phyloP scores from a whole-genome alignment of 2,113 vertebrate genomes.

The Hydrolagus affinis region DNA sequence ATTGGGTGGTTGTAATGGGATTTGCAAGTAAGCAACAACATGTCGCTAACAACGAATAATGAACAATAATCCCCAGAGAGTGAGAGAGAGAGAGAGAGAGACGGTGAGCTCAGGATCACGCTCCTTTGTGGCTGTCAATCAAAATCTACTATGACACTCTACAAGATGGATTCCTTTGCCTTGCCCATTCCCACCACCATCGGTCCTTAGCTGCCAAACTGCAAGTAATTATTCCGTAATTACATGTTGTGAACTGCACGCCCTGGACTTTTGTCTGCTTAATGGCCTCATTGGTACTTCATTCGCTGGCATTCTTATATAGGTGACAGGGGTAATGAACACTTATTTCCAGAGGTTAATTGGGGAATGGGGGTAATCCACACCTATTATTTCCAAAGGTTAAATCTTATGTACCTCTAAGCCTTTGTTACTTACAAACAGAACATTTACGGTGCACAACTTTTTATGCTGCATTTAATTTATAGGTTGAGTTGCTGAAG shows the following conservation, averaged over 20 bases:
- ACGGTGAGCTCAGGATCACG: neutral
- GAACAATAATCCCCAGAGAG: too few species aligned
- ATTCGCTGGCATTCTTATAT: neutral
- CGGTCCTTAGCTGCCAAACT: neutral
- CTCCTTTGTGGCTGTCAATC: neutral
- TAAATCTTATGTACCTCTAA: neutral
- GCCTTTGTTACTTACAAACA: neutral
- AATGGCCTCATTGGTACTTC: neutral
- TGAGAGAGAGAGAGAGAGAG: neutral
- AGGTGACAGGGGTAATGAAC: neutral
- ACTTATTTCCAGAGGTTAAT: slow-evolving; percentile 8
- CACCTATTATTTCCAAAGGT: neutral
- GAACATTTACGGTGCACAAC: neutral
- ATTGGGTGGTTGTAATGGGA: too few species aligned
- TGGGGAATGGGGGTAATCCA: neutral
- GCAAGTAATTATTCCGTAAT: neutral
- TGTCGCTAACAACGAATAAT: too few species aligned
- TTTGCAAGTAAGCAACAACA: too few species aligned
- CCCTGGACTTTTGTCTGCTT: neutral
- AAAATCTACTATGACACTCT: neutral
- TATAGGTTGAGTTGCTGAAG: too few species aligned
- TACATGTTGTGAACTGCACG: neutral
- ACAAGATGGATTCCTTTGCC: neutral
- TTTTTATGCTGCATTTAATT: too few species aligned
- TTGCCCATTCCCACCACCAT: neutral